A percentile compares a stretch with the other conserved stretches of the same genome.
These are phyloP conservation scores for Cynocephalus volans DNA, from an alignment of 2,113 vertebrate genomes.

Conservation along the genomic window DNA sequence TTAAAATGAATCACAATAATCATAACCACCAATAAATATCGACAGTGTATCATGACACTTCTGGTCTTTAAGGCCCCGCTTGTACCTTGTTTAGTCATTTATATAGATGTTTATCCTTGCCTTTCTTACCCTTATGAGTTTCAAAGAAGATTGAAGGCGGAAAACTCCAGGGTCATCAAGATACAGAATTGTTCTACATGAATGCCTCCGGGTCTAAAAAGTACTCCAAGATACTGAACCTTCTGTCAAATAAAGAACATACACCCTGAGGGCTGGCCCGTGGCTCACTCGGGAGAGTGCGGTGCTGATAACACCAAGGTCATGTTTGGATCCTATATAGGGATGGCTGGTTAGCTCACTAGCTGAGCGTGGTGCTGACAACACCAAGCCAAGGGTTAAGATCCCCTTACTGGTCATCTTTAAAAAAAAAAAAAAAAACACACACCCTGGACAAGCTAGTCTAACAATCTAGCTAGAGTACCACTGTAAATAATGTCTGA, in stretches of 20 bases:
- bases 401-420: too few species aligned
- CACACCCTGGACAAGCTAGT: background rate
- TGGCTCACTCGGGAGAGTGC: too few species aligned
- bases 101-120: background rate
- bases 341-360: too few species aligned
- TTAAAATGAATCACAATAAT: slow-evolving; percentile 23
- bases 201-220: slow-evolving; percentile 41
- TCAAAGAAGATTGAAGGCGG: background rate
- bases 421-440: too few species aligned
- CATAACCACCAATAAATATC: background rate
- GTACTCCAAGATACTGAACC: background rate
- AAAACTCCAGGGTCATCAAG: slow-evolving; percentile 1
- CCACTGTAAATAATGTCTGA: slow-evolving; percentile 5
- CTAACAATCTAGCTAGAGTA: background rate
- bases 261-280: too few species aligned
- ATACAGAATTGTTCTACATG: background rate
- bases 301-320: too few species aligned
- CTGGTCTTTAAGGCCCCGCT: background rate
- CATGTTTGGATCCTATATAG: too few species aligned
- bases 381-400: too few species aligned
- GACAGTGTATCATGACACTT: background rate
- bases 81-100: background rate
- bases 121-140: background rate
- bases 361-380: too few species aligned
- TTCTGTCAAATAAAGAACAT: background rate